Evolutionary conservation across 2,797 vertebrate species (phyloP).

Genomic region (Arrhamphus sclerolepis): DNA sequence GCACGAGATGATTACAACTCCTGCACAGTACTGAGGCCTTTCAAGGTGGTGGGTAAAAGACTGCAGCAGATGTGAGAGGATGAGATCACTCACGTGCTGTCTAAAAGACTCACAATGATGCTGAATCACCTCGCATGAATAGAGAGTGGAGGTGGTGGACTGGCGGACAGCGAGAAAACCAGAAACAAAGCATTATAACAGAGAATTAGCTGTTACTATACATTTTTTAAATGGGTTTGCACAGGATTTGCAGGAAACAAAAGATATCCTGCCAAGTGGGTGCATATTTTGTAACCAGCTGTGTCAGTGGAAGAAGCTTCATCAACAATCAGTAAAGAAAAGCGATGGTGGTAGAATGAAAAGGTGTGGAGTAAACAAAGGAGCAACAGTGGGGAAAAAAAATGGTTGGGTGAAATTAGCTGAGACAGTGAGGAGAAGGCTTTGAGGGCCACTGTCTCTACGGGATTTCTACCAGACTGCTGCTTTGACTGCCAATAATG

Average conservation of each 20-base stretch:
- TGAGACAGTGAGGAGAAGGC: conserved; percentile 52
- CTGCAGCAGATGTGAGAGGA: conserved; percentile 56
- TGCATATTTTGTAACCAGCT: neutral
- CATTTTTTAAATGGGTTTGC: neutral
- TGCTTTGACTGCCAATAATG: conserved; percentile 64
- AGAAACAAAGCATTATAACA: neutral
- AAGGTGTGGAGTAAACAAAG: conserved; percentile 8
- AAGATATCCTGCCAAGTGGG: neutral
- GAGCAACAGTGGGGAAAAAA: conserved; percentile 22
- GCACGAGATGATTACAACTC: conserved; percentile 34
- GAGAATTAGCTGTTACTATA: neutral
- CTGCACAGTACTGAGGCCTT: conserved; percentile 24
- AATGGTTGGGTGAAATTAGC: conserved; percentile 51
- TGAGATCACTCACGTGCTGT: conserved; percentile 68
- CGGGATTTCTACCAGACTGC: conserved; percentile 68
- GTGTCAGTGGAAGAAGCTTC: neutral
- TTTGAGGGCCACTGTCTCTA: conserved; percentile 67
- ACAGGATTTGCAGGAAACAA: neutral
- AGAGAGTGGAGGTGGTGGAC: conserved; percentile 12
- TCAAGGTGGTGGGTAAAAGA: conserved; percentile 37
- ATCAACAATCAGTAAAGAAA: conserved; percentile 1
- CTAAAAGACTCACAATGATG: conserved; percentile 46
- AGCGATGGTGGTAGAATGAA: conserved; percentile 12
- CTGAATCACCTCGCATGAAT: conserved; percentile 52
- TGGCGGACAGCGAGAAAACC: neutral